A percentile compares a stretch with the other conserved stretches of the same genome.
These are phyloP conservation scores for Caenorhabditis sulstoni DNA, from an alignment of 2,888 invertebrate genomes.

Conservation along the genomic window DNA sequence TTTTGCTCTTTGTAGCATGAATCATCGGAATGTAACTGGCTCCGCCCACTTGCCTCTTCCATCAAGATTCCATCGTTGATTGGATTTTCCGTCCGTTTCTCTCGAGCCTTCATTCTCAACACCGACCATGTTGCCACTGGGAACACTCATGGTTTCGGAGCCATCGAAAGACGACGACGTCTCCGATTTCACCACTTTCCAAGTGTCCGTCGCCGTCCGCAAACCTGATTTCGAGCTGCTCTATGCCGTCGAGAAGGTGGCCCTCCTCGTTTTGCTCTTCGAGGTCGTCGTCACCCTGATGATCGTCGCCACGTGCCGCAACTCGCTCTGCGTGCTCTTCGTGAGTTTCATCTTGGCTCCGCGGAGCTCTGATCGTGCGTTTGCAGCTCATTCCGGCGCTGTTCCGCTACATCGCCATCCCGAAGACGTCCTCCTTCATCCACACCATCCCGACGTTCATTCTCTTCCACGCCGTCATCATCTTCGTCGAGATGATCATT, in stretches of 20 bases:
- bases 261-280: not conserved
- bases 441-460: not conserved
- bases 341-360: slow-evolving; percentile 16
- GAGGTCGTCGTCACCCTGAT: slow-evolving; percentile 1
- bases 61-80: too few relatives aligned
- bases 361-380: not conserved
- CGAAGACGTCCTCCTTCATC: not conserved
- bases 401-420: slow-evolving; percentile 12
- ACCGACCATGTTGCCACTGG: slow-evolving; percentile 1
- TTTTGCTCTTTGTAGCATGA: too few relatives aligned
- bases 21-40: too few relatives aligned
- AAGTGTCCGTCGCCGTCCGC: not conserved
- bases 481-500: slow-evolving; percentile 1
- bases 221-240: slow-evolving; percentile 8
- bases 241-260: not conserved
- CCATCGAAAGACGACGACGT: not conserved
- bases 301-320: not conserved
- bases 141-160: slow-evolving; percentile 11
- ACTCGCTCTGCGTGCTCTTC: slow-evolving; percentile 7
- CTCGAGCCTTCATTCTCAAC: not conserved
- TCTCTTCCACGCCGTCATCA: slow-evolving; percentile 9
- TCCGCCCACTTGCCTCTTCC: too few relatives aligned
- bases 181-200: slow-evolving; percentile 1
- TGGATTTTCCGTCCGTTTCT: not conserved
- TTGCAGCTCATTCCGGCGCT: slow-evolving; percentile 18